These are phyloP conservation scores for Abrostola tripartita DNA, from an alignment of 2,888 invertebrate species.

Conservation along the genomic window DNA sequence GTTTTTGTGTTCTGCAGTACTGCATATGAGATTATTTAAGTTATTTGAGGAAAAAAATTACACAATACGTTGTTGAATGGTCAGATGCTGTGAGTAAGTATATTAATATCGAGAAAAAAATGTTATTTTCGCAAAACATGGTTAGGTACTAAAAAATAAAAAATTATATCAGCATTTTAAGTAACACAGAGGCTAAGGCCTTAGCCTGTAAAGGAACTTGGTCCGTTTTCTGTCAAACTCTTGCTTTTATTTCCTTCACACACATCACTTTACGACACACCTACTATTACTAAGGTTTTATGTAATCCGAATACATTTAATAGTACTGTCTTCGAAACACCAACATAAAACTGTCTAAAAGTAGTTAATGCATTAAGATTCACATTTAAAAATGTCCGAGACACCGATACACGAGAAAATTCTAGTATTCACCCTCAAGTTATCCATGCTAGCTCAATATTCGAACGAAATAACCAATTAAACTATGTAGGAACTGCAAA, in stretches of 20 bases:
- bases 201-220: no score
- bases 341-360: not conserved
- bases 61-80: no score
- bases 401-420: not conserved
- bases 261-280: no score
- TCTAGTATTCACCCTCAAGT: not conserved
- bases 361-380: constrained; percentile 1
- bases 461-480: constrained; percentile 27
- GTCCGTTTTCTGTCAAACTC: no score
- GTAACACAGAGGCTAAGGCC: no score
- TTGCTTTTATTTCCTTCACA: no score
- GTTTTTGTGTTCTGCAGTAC: constrained; percentile 31
- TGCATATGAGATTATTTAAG: constrained; percentile 9
- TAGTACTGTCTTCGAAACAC: not conserved
- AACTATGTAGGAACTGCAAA: constrained; percentile 20
- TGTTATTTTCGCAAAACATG: no score
- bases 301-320: not conserved
- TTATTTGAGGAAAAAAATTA: no score
- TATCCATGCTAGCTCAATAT: constrained; percentile 5
- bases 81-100: no score
- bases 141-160: no score
- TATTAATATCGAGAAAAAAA: no score
- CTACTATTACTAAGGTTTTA: not conserved
- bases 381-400: not conserved
- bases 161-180: no score